Percentiles rank a stretch among this genome's conserved stretches.
phyloP scores from a whole-genome alignment of 1,140 invertebrate genomes.

The Sarcophaga bullata region DNA sequence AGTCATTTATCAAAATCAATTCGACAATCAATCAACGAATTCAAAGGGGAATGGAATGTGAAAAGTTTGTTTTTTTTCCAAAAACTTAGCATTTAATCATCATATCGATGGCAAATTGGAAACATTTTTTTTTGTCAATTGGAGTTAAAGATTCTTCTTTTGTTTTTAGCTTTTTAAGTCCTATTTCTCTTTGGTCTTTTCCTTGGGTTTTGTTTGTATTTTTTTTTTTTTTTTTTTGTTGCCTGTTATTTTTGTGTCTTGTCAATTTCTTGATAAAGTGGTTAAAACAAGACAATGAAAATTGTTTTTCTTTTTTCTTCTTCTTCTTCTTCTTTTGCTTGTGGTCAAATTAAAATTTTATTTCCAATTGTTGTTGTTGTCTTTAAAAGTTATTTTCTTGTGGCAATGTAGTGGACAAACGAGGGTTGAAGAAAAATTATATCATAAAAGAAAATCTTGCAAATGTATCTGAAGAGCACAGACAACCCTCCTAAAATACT shows the following conservation, averaged over 20 bases:
- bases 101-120: too few relatives aligned
- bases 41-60: too few relatives aligned
- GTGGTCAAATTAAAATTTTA: slow-evolving; percentile 29
- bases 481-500: background rate
- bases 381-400: too few relatives aligned
- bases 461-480: too few relatives aligned
- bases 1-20: too few relatives aligned
- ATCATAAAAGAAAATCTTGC: too few relatives aligned
- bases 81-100: too few relatives aligned
- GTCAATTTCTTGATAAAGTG: background rate
- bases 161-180: background rate
- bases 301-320: background rate
- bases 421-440: too few relatives aligned
- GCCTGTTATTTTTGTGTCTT: background rate
- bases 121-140: too few relatives aligned
- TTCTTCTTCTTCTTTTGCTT: background rate
- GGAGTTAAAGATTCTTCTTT: background rate
- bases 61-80: too few relatives aligned
- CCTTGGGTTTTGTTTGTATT: background rate
- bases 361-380: background rate
- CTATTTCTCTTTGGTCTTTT: background rate
- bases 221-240: background rate
- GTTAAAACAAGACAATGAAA: slow-evolving; percentile 29
- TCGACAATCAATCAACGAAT: too few relatives aligned
- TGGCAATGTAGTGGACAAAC: too few relatives aligned